A percentile compares a stretch with the other conserved stretches of the same genome.
These are phyloP conservation scores for Acanthosepion pharaonis DNA, from an alignment of 2,888 invertebrate genomes.

Conservation along the genomic window DNA sequence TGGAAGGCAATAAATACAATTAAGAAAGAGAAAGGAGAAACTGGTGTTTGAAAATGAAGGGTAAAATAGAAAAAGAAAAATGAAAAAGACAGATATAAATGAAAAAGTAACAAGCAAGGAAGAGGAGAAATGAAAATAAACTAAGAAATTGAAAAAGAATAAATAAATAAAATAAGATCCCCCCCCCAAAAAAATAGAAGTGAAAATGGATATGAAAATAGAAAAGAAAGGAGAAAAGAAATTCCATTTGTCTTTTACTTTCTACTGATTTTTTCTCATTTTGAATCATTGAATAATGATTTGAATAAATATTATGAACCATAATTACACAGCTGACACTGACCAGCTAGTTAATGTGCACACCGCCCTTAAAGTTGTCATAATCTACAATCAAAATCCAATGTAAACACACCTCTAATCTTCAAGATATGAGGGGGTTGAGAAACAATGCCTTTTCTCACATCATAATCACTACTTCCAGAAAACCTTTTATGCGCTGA, in stretches of 20 bases:
- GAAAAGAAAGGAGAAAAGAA: no score
- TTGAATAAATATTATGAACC: neutral
- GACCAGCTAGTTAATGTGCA: neutral
- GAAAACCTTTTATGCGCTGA: neutral
- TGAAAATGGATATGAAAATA: no score
- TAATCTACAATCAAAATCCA: neutral
- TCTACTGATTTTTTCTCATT: neutral
- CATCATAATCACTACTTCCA: neutral
- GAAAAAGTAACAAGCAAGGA: neutral
- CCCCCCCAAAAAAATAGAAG: no score
- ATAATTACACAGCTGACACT: neutral
- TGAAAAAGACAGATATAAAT: neutral
- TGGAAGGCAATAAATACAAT: no score
- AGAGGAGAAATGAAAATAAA: no score
- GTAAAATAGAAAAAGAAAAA: neutral
- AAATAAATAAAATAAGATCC: no score
- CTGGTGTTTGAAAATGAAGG: no score
- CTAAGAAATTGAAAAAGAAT: no score
- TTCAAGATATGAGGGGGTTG: neutral
- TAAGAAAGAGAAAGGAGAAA: no score
- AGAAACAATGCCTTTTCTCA: neutral
- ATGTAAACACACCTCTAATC: constrained; percentile 17
- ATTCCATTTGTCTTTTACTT: neutral
- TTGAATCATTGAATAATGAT: neutral
- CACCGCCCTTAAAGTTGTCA: constrained; percentile 21